A percentile compares a stretch with the other conserved stretches of the same genome.
Conservation (phyloP, 37 sponge, comb jelly and placozoan genomes). For the Cladorhizidae sp. region DNA sequence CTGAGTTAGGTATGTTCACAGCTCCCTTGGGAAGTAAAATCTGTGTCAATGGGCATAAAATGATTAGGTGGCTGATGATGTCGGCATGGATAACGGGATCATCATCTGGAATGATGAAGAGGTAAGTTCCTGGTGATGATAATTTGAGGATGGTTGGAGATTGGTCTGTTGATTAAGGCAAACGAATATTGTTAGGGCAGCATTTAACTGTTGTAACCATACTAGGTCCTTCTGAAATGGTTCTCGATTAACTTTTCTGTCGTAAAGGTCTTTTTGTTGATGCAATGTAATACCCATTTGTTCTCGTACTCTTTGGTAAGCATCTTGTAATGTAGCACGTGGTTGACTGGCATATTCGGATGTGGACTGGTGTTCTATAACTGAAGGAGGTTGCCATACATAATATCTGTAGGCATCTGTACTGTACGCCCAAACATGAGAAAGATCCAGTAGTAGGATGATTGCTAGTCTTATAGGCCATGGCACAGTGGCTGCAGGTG, state of each 20-base stretch:
- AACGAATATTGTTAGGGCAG: too few species aligned
- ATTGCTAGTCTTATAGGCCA: constrained; percentile 53
- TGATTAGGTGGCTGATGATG: too few species aligned
- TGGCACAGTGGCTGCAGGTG: constrained; percentile 29
- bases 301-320: too few species aligned
- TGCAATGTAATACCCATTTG: background rate
- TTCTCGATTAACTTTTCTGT: background rate
- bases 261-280: background rate
- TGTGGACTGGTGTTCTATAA: background rate
- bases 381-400: constrained; percentile 7
- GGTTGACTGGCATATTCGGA: background rate
- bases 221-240: background rate
- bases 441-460: constrained; percentile 37
- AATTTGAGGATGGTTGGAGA: too few species aligned
- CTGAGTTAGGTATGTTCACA: too few species aligned
- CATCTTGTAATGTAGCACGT: background rate
- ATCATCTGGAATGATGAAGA: too few species aligned
- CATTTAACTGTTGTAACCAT: too few species aligned
- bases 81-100: too few species aligned
- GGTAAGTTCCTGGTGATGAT: too few species aligned
- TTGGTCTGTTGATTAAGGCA: too few species aligned
- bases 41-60: too few species aligned
- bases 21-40: too few species aligned
- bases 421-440: constrained; percentile 57
- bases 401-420: constrained; percentile 24